Evolutionary conservation across 2,888 invertebrate genomes (phyloP).

Genomic region (Mystacides longicornis): DNA sequence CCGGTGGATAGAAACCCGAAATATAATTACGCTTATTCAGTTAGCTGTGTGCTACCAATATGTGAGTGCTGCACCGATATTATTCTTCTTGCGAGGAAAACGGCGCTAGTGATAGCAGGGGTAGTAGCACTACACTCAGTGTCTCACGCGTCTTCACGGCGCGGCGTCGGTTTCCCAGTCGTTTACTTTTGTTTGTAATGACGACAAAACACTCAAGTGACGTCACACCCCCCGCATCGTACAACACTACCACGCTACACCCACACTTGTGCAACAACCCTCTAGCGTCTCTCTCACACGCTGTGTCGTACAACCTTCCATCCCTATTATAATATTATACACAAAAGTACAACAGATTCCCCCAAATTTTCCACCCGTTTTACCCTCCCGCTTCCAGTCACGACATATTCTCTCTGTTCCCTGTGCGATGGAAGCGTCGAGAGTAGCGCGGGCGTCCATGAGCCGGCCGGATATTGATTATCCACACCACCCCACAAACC

Average conservation of each 20-base stretch:
- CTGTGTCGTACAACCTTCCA: background rate
- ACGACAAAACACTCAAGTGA: constrained; percentile 20
- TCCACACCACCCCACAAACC: constrained; percentile 50
- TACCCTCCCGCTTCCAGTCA: constrained; percentile 3
- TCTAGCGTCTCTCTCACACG: background rate
- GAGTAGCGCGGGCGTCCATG: constrained; percentile 38
- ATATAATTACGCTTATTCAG: too few relatives aligned
- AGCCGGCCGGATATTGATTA: constrained; percentile 55
- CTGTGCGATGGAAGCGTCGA: background rate
- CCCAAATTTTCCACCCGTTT: constrained; percentile 4
- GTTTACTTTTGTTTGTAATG: constrained; percentile 20
- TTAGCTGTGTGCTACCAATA: too few relatives aligned
- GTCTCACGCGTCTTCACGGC: constrained; percentile 11
- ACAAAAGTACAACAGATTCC: background rate
- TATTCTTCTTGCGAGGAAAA: too few relatives aligned
- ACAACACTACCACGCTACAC: background rate
- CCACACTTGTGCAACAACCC: background rate
- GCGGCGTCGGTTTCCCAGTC: constrained; percentile 5
- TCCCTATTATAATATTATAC: background rate
- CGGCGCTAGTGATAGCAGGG: background rate
- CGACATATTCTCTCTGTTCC: constrained; percentile 10
- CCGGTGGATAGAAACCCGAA: background rate
- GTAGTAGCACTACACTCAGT: background rate
- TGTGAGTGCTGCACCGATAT: too few relatives aligned
- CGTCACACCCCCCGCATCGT: constrained; percentile 13